Evolutionary conservation across 2,113 vertebrate species (phyloP).

Genomic region (Trinectes maculatus): DNA sequence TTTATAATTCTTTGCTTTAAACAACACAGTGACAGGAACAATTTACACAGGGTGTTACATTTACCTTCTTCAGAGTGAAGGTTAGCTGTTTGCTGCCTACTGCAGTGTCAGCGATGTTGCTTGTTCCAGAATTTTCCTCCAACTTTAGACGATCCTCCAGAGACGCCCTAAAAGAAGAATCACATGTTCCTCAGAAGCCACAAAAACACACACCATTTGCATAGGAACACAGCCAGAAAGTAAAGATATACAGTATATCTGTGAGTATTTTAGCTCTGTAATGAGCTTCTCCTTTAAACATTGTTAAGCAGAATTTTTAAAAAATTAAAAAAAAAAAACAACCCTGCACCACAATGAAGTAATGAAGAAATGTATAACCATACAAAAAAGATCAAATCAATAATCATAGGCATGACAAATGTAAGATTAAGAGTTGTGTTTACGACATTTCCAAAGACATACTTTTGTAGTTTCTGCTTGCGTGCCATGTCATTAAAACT

Average conservation of each 20-base stretch:
- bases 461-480: constrained; percentile 95
- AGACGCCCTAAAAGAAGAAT: constrained; percentile 84
- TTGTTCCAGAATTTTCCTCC: constrained; percentile 85
- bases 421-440: background rate
- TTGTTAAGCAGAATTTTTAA: too few species aligned
- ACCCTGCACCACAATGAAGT: background rate
- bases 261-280: background rate
- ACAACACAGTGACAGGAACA: background rate
- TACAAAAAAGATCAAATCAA: too few species aligned
- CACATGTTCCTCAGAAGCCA: background rate
- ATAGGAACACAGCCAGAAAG: background rate
- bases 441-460: constrained; percentile 63
- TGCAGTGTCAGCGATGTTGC: constrained; percentile 84
- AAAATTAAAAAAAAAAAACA: too few species aligned
- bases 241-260: background rate
- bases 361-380: too few species aligned
- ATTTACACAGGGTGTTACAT: background rate
- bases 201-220: background rate
- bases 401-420: too few species aligned
- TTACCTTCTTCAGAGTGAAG: constrained; percentile 93
- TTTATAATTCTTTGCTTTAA: background rate
- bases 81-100: constrained; percentile 97
- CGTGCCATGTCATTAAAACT: constrained; percentile 90
- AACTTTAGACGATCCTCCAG: constrained; percentile 92
- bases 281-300: background rate